Evolutionary conservation across 2,113 vertebrate species (phyloP).

Genomic region (Corapipo altera): DNA sequence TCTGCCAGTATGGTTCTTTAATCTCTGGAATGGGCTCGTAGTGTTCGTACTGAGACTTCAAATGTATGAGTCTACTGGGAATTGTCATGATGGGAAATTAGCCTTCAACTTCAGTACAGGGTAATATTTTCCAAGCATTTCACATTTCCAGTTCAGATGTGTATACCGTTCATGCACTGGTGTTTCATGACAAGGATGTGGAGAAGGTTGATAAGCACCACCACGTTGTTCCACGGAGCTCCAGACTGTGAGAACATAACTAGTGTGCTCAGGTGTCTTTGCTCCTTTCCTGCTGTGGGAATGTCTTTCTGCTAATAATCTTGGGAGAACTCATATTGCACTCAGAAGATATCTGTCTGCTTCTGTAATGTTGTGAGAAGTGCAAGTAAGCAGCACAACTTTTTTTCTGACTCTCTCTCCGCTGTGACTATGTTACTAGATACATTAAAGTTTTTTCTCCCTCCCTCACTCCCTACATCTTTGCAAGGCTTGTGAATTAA

Average conservation of each 20-base stretch:
- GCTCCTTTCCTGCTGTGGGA: neutral
- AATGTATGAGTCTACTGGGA: neutral
- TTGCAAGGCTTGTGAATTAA: constrained; percentile 33
- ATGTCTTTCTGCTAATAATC: neutral
- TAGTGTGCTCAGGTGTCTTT: neutral
- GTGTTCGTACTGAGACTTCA: neutral
- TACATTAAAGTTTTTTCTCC: neutral
- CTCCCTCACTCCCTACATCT: neutral
- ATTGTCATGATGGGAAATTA: constrained; percentile 22
- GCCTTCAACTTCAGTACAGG: neutral
- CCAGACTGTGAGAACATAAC: neutral
- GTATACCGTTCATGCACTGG: neutral
- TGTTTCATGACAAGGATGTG: neutral
- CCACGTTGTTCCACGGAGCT: neutral
- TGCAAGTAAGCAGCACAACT: neutral
- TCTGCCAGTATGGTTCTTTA: neutral
- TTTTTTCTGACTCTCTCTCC: neutral
- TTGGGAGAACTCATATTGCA: neutral
- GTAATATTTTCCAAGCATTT: neutral
- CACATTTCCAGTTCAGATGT: neutral
- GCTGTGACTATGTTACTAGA: neutral
- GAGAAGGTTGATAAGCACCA: neutral
- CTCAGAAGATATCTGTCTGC: neutral
- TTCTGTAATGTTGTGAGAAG: constrained; percentile 20
- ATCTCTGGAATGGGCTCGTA: neutral